Base-by-base conservation (phyloP, 53 echinoderm and acorn worm genomes). In the Echinarachnius parma region DNA sequence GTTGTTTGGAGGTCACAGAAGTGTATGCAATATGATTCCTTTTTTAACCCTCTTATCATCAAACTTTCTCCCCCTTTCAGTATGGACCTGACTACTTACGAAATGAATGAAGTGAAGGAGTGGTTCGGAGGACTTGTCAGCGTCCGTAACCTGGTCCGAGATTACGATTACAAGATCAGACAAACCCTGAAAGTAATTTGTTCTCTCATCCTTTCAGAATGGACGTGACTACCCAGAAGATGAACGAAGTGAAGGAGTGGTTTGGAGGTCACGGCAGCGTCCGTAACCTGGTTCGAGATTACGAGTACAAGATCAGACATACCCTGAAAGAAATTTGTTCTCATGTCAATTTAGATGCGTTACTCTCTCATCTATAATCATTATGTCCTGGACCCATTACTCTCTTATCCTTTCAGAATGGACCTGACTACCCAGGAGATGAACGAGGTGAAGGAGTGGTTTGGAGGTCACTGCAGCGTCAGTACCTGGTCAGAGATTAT, bases 211-310 rank as follows among this genome's bases (percentile, higher is more conserved):
- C n/a, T n/a, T 48, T 0, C 8, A 72, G 58, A 28, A 35, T 72
- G 39, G 74, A 72, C 56, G 56, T 72, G 9, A 72, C 74, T 15
- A 22, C 24, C 15, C 35, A 54, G 0, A 57, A 72, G 42, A 56
- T 39, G 7, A 39, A 72, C 2, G 74, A 72, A 18, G 74, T 56
- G 1, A 55, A 72, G 44, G 39, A 36, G 28, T 72, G 74, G 74
- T 72, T 72, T 44, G 74, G 74, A 13, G 57, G 74, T 0, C 74
- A 72, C 28, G 74, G 74, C 56, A 72, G 74, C 21, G 74, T 72
- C 15, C 55, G 44, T 3, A 72, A 56, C 39, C 57, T 72, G 35
- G 56, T 72, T 4, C 16, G 9, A 27, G 29, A 56, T 20, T 72
- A 56, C 26, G 74, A 72, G 55, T 21, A 35, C 9, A 72, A 53